These are phyloP conservation scores for Macroteleia sp. DNA, from an alignment of 2,888 invertebrate species.

Conservation along the genomic window DNA sequence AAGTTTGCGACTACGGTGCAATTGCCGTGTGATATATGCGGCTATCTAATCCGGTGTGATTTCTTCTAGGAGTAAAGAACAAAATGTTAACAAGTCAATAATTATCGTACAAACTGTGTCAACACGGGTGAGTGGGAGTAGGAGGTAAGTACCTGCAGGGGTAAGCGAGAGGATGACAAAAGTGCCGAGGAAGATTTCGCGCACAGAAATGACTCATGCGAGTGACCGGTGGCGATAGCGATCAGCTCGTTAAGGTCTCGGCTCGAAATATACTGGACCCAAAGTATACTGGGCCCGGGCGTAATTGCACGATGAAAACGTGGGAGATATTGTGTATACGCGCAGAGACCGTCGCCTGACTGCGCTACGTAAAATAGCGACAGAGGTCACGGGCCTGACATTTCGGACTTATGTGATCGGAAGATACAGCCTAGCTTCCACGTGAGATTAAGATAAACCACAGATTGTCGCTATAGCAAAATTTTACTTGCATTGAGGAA, in stretches of 20 bases:
- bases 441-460: too few species aligned
- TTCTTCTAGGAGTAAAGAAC: too few species aligned
- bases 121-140: too few species aligned
- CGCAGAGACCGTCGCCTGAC: constrained; percentile 45
- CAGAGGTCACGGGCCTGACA: constrained; percentile 77
- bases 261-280: constrained; percentile 69
- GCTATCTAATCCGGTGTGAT: too few species aligned
- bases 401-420: constrained; percentile 79
- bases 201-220: constrained; percentile 77
- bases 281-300: constrained; percentile 64
- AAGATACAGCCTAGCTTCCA: constrained; percentile 74
- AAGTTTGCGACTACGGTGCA: too few species aligned
- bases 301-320: constrained; percentile 70
- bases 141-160: too few species aligned
- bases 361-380: constrained; percentile 64
- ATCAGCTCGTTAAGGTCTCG: constrained; percentile 82
- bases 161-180: constrained; percentile 7
- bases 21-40: too few species aligned
- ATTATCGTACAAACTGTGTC: too few species aligned
- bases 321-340: constrained; percentile 60
- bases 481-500: too few species aligned
- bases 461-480: too few species aligned
- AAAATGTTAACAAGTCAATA: too few species aligned
- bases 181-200: constrained; percentile 23
- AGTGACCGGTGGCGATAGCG: constrained; percentile 74